Percentiles rank a stretch among this genome's conserved stretches.
phyloP scores from a whole-genome alignment of 2,113 vertebrate species.

The Lampris megalopsis region DNA sequence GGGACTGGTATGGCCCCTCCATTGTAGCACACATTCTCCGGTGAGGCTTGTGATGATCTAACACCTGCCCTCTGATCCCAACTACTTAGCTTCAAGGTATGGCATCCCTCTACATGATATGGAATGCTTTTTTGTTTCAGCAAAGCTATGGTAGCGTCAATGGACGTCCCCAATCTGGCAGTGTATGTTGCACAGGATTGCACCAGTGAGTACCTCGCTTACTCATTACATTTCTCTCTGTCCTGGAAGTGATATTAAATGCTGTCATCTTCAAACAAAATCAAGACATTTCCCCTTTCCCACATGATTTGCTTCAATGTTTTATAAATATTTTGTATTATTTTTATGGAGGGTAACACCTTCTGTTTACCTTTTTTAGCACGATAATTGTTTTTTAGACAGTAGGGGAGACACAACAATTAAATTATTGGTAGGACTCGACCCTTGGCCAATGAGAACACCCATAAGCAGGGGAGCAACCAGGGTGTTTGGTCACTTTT shows the following conservation, averaged over 20 bases:
- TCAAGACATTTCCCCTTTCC: neutral
- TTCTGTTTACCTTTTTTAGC: no score
- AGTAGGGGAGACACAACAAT: no score
- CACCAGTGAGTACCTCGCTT: conserved; percentile 81
- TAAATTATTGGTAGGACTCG: no score
- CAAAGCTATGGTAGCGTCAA: conserved; percentile 84
- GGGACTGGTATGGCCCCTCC: conserved; percentile 93
- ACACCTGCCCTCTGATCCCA: rapidly evolving
- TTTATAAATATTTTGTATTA: no score
- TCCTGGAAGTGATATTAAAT: neutral
- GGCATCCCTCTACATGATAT: neutral
- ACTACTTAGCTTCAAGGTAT: neutral
- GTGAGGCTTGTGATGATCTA: conserved; percentile 73
- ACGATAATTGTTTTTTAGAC: no score
- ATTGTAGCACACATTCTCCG: conserved; percentile 88
- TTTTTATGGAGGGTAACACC: no score
- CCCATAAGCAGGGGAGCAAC: no score
- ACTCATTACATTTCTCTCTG: neutral
- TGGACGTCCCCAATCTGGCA: conserved; percentile 75
- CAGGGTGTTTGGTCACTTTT: no score
- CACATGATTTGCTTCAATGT: no score
- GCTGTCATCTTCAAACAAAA: neutral
- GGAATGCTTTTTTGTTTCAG: conserved; percentile 69
- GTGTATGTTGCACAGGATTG: conserved; percentile 93
- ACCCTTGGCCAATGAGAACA: no score